A percentile compares a stretch with the other conserved stretches of the same genome.
Conservation (phyloP, 2,888 invertebrate species). For the Rotaria macrura region DNA sequence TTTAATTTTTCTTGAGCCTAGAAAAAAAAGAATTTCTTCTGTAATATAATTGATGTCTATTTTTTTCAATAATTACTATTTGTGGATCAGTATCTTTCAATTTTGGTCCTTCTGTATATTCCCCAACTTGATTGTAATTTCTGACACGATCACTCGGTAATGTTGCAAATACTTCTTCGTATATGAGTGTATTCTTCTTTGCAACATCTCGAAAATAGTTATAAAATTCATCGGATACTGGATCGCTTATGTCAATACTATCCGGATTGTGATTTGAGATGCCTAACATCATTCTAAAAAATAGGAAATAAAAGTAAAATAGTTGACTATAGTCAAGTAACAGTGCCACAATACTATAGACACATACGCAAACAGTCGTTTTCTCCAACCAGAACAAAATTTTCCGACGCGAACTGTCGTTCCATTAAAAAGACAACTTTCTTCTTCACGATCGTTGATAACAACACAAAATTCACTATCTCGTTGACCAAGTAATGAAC, state of each 20-base stretch:
- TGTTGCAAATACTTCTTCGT: conserved; percentile 60
- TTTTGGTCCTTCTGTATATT: conserved; percentile 11
- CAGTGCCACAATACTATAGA: no score
- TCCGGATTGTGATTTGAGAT: conserved; percentile 26
- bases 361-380: conserved; percentile 30
- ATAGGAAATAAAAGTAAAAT: no score
- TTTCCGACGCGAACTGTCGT: conserved; percentile 68
- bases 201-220: conserved; percentile 73
- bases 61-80: neutral
- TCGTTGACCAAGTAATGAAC: conserved; percentile 80
- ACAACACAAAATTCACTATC: conserved; percentile 83
- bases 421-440: conserved; percentile 68
- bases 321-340: no score
- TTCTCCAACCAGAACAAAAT: conserved; percentile 70
- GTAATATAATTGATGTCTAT: no score
- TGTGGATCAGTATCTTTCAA: conserved; percentile 26
- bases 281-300: conserved; percentile 27
- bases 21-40: neutral
- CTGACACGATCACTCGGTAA: conserved; percentile 28
- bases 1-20: conserved; percentile 32
- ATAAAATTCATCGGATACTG: conserved; percentile 71
- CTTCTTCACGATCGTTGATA: conserved; percentile 61
- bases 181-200: conserved; percentile 70
- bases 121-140: conserved; percentile 22
- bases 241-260: conserved; percentile 63